phyloP scores from a whole-genome alignment of 53 echinoderm and acorn worm genomes.

The Temnopleurus reevesii region DNA sequence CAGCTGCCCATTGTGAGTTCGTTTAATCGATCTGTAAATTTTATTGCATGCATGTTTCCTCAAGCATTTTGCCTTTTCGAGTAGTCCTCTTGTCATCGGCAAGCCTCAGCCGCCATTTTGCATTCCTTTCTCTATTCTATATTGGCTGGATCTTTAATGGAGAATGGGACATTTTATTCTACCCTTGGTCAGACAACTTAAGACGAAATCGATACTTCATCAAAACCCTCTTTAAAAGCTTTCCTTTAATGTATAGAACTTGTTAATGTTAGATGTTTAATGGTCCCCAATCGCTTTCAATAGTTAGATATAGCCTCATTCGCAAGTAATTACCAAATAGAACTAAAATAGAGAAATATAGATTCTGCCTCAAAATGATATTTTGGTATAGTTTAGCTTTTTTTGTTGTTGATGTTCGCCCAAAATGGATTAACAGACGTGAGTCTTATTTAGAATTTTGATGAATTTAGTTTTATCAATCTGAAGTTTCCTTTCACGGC shows the following conservation, averaged over 20 bases:
- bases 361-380: no score
- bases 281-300: not conserved
- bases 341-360: no score
- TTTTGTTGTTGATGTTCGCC: no score
- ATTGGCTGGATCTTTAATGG: not conserved
- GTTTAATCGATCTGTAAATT: conserved; percentile 8
- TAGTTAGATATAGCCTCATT: not conserved
- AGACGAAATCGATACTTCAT: not conserved
- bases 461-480: no score
- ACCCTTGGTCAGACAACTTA: not conserved
- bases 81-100: not conserved
- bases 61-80: not conserved
- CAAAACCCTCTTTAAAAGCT: not conserved
- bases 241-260: not conserved
- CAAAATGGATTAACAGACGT: no score
- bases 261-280: not conserved
- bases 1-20: not conserved
- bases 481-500: no score
- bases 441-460: no score
- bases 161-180: not conserved
- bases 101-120: conserved; percentile 15
- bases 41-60: not conserved
- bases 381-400: no score
- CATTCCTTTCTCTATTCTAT: not conserved
- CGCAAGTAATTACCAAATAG: not conserved